Base-by-base conservation (phyloP, 2,888 invertebrate genomes). In the Bombyx huttoni region DNA sequence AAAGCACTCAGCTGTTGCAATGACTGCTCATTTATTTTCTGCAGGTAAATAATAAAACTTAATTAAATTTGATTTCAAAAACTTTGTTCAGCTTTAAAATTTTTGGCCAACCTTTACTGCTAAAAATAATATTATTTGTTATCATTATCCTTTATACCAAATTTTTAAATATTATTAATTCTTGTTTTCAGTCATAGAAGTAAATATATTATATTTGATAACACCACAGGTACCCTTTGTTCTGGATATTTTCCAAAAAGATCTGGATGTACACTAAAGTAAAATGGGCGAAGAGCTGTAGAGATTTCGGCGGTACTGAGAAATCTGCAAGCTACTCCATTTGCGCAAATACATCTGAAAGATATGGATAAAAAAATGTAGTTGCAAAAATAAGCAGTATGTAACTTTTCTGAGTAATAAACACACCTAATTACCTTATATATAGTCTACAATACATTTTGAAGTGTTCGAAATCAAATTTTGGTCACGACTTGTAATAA, bases 251-350 rank as follows among this genome's bases (percentile, higher is more conserved):
- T 94, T 52, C 96, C 96, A 89, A 98, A 98, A 49, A 98, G 90
- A 88, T 98, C 98, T 10, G 98, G 98, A 89, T 98, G 98, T 3
- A 98, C 98, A 54, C 94, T 94, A 77, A 98, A 98, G 82, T 97
- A 98, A 81, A 98, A 98, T 7, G 98, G 98, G 55, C 98, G 90
- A 49, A 98, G 85, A 0, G 98, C 98, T 33, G 97, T 94, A 0
- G 97, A 94, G 14, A 97, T 92, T 89, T 98, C 96, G 34, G 94
- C 93, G 55, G 93, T 92, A 67, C 93, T 95, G 63, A 94, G 81
- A 61, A 68, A 78, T 63, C 87, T 78, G 63, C 78, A 73, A 52
- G 85, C 54, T 46, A 77, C 57, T 52, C 67, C 71, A 56, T 68
- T 64, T 49, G 66, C 56, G 56, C 76, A 74, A 48, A 65, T 58